Base-by-base conservation (phyloP, 2,888 invertebrate genomes). In the Pachydiplax longipennis region DNA sequence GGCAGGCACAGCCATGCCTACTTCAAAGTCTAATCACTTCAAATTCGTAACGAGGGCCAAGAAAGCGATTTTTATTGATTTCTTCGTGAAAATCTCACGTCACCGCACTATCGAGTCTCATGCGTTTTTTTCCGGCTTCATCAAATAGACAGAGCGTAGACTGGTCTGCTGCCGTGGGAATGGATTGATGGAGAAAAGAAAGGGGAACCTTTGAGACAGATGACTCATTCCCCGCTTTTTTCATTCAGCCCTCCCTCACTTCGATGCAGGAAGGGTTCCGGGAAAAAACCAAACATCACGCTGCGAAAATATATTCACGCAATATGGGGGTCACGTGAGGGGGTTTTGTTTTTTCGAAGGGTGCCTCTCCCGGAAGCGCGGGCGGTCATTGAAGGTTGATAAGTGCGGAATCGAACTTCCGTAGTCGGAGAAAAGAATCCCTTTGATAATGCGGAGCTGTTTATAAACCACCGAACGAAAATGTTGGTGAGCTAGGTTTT, bases 211-310 rank as follows among this genome's bases (percentile, higher is more conserved):
- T 65, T 0, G 61, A 61, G 61, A 18, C 61, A 31, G 73, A 73
- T 73, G 73, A 73, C 73, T 73, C 73, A 73, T 31, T 0, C 53
- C 2, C 73, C n/a, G 22, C 61, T 61, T 61, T 61, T n/a, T 61
- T 61, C 61, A 22, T 61, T 15, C 61, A 5, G 5, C 15, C 61
- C 61, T 15, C 61, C 8, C 73, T 65, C 22, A 25, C 65, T 44
- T 53, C 13, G 3, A 13, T 12, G 31, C 73, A 31, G n/a, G 25
- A 31, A 73, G 73, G 12, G 25, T 73, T 73, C 73, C 73, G 13
- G 73, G 73, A 73, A 73, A 73, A 73, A 73, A 73, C 73, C 73
- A 73, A 73, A 73, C 73, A 73, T 73, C 73, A 73, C 73, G 73
- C 73, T 73, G 73, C 73, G 73, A 31, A 73, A 73, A 73, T 73